phyloP scores from a whole-genome alignment of 2,888 invertebrate species.

The Rutpela maculata region DNA sequence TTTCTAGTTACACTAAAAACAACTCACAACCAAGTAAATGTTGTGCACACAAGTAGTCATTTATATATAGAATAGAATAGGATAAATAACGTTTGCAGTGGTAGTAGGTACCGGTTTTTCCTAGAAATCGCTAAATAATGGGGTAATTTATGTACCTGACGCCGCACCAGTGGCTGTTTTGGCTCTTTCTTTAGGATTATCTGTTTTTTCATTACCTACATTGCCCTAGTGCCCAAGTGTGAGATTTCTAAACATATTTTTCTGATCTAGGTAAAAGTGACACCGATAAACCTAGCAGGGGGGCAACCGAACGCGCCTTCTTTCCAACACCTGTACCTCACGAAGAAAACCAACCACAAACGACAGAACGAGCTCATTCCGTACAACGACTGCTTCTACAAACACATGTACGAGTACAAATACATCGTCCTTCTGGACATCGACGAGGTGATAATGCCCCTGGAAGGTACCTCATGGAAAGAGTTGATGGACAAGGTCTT shows the following conservation, averaged over 20 bases:
- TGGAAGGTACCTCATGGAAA: conserved; percentile 83
- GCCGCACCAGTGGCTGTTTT: too few species aligned
- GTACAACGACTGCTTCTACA: conserved; percentile 96
- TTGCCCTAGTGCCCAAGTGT: too few species aligned
- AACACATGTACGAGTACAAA: conserved; percentile 92
- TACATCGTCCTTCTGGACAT: conserved; percentile 94
- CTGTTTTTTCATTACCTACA: too few species aligned
- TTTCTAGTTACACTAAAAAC: too few species aligned
- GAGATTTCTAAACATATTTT: conserved; percentile 47
- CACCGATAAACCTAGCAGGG: conserved; percentile 80
- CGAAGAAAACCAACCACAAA: conserved; percentile 94
- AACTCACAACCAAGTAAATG: too few species aligned
- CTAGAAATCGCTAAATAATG: too few species aligned
- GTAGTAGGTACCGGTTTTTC: too few species aligned
- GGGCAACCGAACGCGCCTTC: conserved; percentile 93
- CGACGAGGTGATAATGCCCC: conserved; percentile 96
- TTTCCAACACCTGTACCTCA: conserved; percentile 91
- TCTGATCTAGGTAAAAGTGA: conserved; percentile 78
- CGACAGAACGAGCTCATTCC: conserved; percentile 96
- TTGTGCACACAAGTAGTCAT: too few species aligned
- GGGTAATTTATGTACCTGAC: too few species aligned
- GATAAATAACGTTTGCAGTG: too few species aligned
- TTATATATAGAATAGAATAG: too few species aligned
- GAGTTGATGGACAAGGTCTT: conserved; percentile 83
- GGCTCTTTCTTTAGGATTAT: too few species aligned